A percentile compares a stretch with the other conserved stretches of the same genome.
These are phyloP conservation scores for Empidonax traillii DNA, from an alignment of 2,113 vertebrate species.

Conservation along the genomic window DNA sequence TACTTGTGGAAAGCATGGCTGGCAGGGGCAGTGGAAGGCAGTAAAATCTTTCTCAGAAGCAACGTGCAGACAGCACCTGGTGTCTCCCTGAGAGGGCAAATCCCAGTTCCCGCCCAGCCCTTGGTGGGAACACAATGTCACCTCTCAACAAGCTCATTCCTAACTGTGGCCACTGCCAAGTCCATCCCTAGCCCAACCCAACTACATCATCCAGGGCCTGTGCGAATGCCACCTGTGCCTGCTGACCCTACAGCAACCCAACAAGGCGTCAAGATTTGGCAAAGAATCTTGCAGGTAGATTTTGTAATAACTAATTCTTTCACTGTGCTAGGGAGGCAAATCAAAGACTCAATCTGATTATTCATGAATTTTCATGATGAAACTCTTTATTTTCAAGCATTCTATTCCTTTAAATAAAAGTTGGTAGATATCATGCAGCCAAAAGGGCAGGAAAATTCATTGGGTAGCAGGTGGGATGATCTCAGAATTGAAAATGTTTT, in stretches of 20 bases:
- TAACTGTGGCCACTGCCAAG: neutral
- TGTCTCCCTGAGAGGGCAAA: neutral
- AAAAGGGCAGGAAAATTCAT: neutral
- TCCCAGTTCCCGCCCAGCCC: neutral
- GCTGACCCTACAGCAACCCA: neutral
- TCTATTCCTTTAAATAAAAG: neutral
- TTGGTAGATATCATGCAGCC: neutral
- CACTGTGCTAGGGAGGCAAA: neutral
- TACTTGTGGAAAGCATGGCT: neutral
- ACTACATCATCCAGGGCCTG: accelerated
- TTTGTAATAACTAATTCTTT: neutral
- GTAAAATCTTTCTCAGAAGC: neutral
- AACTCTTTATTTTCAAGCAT: neutral
- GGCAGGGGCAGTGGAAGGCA: neutral
- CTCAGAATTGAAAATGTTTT: neutral
- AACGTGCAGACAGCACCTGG: neutral
- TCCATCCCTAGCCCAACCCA: neutral
- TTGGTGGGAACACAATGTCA: neutral
- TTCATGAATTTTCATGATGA: neutral
- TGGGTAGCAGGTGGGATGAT: neutral
- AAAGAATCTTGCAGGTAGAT: neutral
- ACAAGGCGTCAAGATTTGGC: accelerated
- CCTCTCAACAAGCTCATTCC: neutral
- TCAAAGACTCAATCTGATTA: neutral
- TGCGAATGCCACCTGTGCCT: accelerated